Percentiles rank a stretch among this genome's conserved stretches.
These are phyloP conservation scores for Liposcelis brunnea DNA, from an alignment of 2,888 invertebrate species.

Conservation along the genomic window DNA sequence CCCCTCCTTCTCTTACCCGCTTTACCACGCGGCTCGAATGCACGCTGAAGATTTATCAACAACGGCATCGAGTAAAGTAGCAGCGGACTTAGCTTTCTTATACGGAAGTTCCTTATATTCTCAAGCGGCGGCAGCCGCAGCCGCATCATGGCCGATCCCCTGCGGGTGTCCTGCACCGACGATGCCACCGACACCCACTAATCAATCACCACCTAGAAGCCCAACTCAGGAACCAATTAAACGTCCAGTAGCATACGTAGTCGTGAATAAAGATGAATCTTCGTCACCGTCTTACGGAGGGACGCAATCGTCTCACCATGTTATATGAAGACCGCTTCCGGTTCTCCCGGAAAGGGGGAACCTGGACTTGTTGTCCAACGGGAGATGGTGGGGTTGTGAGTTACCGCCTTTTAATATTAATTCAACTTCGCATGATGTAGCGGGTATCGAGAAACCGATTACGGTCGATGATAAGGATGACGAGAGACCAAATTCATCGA, in stretches of 20 bases:
- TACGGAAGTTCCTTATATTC: slow-evolving; percentile 37
- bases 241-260: neutral
- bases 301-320: slow-evolving; percentile 33
- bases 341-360: slow-evolving; percentile 50
- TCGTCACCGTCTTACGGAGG: slow-evolving; percentile 7
- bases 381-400: slow-evolving; percentile 1
- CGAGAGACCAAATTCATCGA: neutral
- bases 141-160: slow-evolving; percentile 22
- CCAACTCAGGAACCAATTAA: neutral
- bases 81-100: slow-evolving; percentile 53
- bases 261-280: neutral
- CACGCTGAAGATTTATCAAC: slow-evolving; percentile 10
- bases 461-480: neutral
- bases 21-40: slow-evolving; percentile 27
- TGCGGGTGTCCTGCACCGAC: slow-evolving; percentile 20
- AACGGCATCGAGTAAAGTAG: slow-evolving; percentile 24
- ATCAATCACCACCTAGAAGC: slow-evolving; percentile 6
- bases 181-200: neutral
- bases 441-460: neutral
- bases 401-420: neutral
- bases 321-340: slow-evolving; percentile 75
- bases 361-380: neutral
- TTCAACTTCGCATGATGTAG: neutral
- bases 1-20: slow-evolving; percentile 51
- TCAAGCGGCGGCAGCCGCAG: slow-evolving; percentile 24